Conservation (phyloP, 2,888 invertebrate genomes). For the Cepaea hortensis region DNA sequence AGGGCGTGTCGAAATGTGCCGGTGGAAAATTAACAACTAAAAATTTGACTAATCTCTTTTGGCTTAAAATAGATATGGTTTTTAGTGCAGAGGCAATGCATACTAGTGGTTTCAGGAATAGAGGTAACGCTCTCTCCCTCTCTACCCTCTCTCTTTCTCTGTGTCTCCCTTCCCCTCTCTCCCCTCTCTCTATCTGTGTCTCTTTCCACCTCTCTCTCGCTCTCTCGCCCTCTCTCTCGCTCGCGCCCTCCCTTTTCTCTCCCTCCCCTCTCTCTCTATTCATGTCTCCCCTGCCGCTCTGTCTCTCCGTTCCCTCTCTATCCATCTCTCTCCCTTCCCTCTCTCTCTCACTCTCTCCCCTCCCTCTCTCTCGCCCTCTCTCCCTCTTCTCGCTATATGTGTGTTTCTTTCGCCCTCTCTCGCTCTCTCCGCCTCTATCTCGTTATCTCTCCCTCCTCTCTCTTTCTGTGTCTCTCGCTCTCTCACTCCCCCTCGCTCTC, state of each 20-base stretch:
- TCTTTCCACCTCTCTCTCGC: neutral
- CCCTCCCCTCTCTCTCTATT: constrained; percentile 11
- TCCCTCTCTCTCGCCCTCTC: neutral
- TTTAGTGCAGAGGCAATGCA: too few relatives aligned
- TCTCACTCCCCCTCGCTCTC: too few relatives aligned
- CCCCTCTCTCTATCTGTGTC: neutral
- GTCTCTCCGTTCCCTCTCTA: neutral
- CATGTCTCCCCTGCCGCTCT: neutral
- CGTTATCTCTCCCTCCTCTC: neutral
- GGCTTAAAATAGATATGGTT: neutral
- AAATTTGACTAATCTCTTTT: neutral
- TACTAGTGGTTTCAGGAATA: too few relatives aligned
- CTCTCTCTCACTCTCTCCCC: constrained; percentile 12
- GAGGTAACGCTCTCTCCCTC: neutral
- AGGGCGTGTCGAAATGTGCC: too few relatives aligned
- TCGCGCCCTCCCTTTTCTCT: neutral
- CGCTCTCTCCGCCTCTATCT: neutral
- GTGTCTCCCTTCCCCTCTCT: neutral
- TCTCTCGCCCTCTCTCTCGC: constrained; percentile 3
- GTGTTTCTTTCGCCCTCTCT: neutral
- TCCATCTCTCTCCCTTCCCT: neutral
- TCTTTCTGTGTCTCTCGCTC: neutral
- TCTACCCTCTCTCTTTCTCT: neutral
- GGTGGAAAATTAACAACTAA: too few relatives aligned
- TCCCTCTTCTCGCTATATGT: neutral